Evolutionary conservation across 1,140 invertebrate genomes (phyloP), one percentile per base, ranked within the genome.

Genomic region (Onthophagus taurus): DNA sequence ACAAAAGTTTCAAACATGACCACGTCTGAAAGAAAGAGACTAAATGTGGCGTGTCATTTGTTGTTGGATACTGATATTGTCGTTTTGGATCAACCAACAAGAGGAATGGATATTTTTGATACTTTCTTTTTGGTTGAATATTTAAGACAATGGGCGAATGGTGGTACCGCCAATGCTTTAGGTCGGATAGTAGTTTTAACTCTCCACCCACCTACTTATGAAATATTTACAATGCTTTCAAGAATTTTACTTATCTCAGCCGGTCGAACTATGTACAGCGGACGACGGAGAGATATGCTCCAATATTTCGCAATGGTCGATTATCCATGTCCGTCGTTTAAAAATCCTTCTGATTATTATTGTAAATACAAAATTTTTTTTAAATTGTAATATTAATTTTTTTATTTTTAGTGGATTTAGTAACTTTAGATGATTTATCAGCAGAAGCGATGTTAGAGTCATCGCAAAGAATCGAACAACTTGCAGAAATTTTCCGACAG

Each of bases 261-360:
- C 1, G 90, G 90, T 13, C 72, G 89, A 43, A 79, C 90, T 3
- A 86, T 96, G 76, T 97, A 87, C 60, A 90, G 85, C 52, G 92
- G 92, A 11, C 78, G 81, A 45, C 73, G 89, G 52, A 73, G 83
- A 50, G 86, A 94, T 60, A 84, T 96, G 81, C 75, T 93, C 53
- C 81, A 86, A 49, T 95, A 96, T 69, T 96, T 97, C 67, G 83
- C 88, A 2, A 81, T 89, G 31, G 85, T 93, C 14, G 89, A 94
- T 51, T 96, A 92, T 69, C 90, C 91, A 0, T 96, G 91, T 68
- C 92, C 92, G 9, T 82, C 89, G 0, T 95, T 88, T 60, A 96
- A 96, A 66, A 97, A 97, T 64, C 91, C 92, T 33, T 91, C 89
- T 1, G 91, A 96, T 70, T 96, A 96, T 63, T 96, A 95, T 61